Conservation (phyloP, 2,797 vertebrate genomes). For the Pempheris klunzingeri region DNA sequence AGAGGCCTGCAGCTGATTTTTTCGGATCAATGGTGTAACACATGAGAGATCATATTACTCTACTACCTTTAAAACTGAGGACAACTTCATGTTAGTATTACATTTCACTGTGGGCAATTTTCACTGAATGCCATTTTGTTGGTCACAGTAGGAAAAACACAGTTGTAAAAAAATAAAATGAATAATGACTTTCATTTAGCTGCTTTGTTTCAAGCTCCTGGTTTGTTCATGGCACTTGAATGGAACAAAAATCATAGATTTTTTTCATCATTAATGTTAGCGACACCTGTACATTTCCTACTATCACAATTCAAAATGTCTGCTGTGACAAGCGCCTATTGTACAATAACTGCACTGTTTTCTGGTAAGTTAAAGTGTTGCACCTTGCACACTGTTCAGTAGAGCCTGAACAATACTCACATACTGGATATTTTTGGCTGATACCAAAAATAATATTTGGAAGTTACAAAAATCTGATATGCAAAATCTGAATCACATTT, state of each 20-base stretch:
- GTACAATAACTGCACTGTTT: neutral
- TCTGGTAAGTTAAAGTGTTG: neutral
- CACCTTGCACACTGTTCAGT: neutral
- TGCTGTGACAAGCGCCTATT: neutral
- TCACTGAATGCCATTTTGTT: neutral
- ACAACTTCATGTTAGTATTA: neutral
- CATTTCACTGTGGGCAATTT: neutral
- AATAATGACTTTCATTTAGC: constrained; percentile 1
- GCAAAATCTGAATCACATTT: neutral
- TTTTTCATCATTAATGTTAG: neutral
- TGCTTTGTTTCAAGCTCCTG: neutral
- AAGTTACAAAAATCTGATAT: neutral
- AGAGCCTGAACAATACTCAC: neutral
- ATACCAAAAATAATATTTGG: neutral
- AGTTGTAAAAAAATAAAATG: neutral
- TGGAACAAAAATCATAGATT: neutral
- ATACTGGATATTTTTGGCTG: neutral
- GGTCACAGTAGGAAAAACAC: neutral
- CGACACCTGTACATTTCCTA: neutral
- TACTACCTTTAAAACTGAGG: constrained; percentile 12
- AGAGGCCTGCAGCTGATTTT: constrained; percentile 34
- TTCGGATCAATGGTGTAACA: constrained; percentile 55
- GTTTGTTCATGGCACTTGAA: neutral
- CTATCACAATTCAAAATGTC: neutral
- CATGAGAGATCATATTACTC: constrained; percentile 9